Evolutionary conservation across 1,140 invertebrate genomes (phyloP).

Genomic region (Ips nitidus): DNA sequence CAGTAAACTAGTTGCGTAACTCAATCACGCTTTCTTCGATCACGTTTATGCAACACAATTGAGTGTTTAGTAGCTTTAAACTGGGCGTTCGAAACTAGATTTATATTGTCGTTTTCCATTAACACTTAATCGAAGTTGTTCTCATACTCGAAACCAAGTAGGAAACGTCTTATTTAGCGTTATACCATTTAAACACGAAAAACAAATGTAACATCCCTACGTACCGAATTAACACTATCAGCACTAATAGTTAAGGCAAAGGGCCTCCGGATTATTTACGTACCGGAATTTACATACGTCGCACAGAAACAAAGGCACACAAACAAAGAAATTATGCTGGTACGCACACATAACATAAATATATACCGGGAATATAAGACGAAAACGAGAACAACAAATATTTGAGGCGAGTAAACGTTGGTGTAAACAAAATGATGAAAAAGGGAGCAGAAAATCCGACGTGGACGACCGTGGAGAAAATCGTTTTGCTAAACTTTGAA

Average conservation of each 20-base stretch:
- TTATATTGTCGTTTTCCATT: background rate
- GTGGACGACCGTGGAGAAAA: slow-evolving; percentile 14
- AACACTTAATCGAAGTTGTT: background rate
- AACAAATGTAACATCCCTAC: slow-evolving; percentile 6
- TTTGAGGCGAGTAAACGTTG: slow-evolving; percentile 12
- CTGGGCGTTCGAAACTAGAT: background rate
- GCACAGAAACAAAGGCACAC: slow-evolving; percentile 19
- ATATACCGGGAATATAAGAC: slow-evolving; percentile 15
- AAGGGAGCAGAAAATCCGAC: slow-evolving; percentile 24
- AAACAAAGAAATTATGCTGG: slow-evolving; percentile 24
- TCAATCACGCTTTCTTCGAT: no score
- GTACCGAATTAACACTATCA: slow-evolving; percentile 4
- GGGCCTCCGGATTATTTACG: slow-evolving; percentile 3
- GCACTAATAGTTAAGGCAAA: slow-evolving; percentile 18
- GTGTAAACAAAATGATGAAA: slow-evolving; percentile 26
- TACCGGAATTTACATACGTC: slow-evolving; percentile 17
- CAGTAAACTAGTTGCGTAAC: no score
- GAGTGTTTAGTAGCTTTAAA: no score
- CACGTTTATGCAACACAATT: no score
- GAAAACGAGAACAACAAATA: slow-evolving; percentile 22
- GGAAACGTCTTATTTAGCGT: no score
- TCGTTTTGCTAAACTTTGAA: slow-evolving; percentile 14
- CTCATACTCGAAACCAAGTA: no score
- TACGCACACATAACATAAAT: slow-evolving; percentile 18
- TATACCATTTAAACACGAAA: background rate